phyloP scores from a whole-genome alignment of 2,797 vertebrate genomes.

The Ibycter americanus region DNA sequence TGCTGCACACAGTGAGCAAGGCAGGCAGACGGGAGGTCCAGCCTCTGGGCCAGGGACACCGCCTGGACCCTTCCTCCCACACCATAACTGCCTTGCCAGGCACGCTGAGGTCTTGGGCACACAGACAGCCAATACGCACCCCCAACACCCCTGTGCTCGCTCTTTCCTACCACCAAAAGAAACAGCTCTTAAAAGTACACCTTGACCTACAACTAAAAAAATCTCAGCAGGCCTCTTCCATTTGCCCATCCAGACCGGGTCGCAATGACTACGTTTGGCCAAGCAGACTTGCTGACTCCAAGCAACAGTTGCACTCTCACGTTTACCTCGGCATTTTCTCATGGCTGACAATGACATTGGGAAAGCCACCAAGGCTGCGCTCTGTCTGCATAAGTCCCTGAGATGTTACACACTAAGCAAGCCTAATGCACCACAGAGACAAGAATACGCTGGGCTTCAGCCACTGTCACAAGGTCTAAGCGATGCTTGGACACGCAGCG shows the following conservation, averaged over 20 bases:
- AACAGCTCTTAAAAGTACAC: neutral
- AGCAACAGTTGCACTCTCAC: accelerated
- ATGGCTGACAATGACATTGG: no score
- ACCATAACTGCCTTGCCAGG: neutral
- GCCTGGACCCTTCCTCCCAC: neutral
- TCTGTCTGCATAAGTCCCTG: neutral
- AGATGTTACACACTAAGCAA: neutral
- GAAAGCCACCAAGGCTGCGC: neutral
- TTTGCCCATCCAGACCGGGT: no score
- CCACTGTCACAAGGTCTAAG: neutral
- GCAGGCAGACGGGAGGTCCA: neutral
- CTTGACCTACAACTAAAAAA: neutral
- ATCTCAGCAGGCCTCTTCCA: accelerated
- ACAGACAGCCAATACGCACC: accelerated
- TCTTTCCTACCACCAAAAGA: neutral
- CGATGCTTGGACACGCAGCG: accelerated
- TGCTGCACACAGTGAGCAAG: neutral
- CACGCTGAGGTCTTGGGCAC: neutral
- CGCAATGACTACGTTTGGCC: neutral
- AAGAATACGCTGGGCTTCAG: neutral
- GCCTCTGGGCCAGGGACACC: neutral
- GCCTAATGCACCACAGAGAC: accelerated
- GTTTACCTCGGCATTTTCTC: neutral
- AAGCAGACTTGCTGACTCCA: neutral
- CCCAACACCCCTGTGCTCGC: accelerated